Evolutionary conservation across 2,797 vertebrate genomes (phyloP), one percentile per base, ranked within the genome.

Genomic region (Ambastaia sidthimunki): DNA sequence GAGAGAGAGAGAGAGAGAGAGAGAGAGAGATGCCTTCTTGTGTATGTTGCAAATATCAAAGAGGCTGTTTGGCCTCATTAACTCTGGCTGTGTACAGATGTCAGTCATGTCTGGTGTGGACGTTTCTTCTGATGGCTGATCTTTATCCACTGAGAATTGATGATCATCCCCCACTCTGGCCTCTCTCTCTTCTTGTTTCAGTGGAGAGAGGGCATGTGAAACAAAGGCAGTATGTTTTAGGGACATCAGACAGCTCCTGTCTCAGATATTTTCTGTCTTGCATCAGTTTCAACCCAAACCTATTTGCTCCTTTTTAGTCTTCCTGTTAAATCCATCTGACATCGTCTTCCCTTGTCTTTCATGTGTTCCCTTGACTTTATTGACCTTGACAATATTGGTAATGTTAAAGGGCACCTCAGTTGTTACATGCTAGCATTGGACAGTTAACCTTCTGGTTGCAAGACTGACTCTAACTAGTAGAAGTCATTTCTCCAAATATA

Each of bases 41-140:
- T 59, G 21, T 13, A 7, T 59, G 78, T 78, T 67, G 66, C n/a
- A 21, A 25, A 74, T 59, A 74, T 54, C 52, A 75, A 62, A 76
- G 73, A 48, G 37, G 60, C 50, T 62, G 48, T 67, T 80, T 81
- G 71, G 50, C 13, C 44, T 28, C 19, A 60, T 80, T 44, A 71
- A 28, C 54, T 78, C 60, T 25, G 41, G 52, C 34, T 60, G 41
- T 59, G 25, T 82, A 87, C 86, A 85, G 83, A 83, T 89, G 88
- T 87, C 88, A 85, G 73, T 79, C 73, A 82, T 86, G 87, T 80
- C 86, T 67, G 62, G 82, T 74, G 85, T 75, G 86, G 85, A 63
- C 85, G 87, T 92, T 89, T 90, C 83, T 81, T 86, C 66, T 74
- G 82, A 86, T 76, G 83, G 83, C 83, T 71, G 65, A 68, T 72